These are phyloP conservation scores for Dynastes grantii DNA, from an alignment of 2,888 invertebrate species.

Conservation along the genomic window DNA sequence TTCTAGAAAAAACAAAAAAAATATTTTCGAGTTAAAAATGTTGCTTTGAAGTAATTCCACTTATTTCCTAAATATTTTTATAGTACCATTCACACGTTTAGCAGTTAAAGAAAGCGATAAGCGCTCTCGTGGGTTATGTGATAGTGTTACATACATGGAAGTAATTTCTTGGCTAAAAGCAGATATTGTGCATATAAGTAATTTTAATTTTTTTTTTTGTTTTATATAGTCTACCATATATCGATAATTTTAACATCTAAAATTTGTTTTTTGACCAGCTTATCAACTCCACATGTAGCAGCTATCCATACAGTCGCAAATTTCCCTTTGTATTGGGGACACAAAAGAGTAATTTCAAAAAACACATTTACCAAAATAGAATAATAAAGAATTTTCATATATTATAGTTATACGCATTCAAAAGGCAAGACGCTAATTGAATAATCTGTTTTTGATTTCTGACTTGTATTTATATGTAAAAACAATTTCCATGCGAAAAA, in stretches of 20 bases:
- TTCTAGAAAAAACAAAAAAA: constrained; percentile 21
- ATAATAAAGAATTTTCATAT: not conserved
- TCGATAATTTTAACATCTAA: constrained; percentile 13
- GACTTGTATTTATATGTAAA: not conserved
- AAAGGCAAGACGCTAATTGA: not conserved
- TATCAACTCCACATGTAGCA: constrained; percentile 39
- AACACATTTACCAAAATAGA: constrained; percentile 29
- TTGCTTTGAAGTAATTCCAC: not conserved
- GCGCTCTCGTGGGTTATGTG: constrained; percentile 29
- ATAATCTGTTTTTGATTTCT: not conserved
- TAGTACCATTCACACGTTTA: constrained; percentile 38
- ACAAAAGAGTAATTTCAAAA: constrained; percentile 37
- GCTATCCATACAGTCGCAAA: constrained; percentile 44
- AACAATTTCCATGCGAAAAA: not conserved
- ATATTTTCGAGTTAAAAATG: not conserved
- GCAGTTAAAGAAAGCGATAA: constrained; percentile 37
- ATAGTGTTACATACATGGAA: constrained; percentile 2
- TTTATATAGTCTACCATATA: constrained; percentile 28
- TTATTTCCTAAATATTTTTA: constrained; percentile 32
- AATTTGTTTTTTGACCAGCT: constrained; percentile 33
- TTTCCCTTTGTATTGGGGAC: constrained; percentile 39
- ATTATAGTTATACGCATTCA: not conserved
- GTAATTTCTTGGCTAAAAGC: constrained; percentile 28
- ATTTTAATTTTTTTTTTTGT: not conserved
- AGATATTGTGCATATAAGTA: not conserved